Base-by-base conservation (phyloP, 2,113 vertebrate genomes). In the Cheilinus undulatus region DNA sequence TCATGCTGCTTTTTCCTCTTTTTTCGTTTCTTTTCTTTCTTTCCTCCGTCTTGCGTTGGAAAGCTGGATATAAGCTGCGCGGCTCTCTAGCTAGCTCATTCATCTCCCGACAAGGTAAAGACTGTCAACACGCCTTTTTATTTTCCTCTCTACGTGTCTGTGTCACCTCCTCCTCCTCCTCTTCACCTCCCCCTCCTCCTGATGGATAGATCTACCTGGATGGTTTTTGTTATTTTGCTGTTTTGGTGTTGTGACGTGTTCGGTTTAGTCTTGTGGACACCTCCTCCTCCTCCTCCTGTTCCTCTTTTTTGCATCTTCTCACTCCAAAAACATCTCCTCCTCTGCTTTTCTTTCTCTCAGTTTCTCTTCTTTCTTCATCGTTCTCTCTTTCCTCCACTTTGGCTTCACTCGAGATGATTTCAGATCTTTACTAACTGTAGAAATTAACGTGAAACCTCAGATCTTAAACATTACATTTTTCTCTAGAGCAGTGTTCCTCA, bases 91-190 rank as follows among this genome's bases (percentile, higher is more conserved):
- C 93, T 93, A 94, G 92, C 93, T 93, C 93, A 73, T 94, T 94
- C 93, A 94, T 94, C 93, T 93, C 93, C 86, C 93, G 93, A 91
- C 93, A 94, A 94, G 93, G 93, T 94, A 94, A 94, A 90, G 61
- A 82, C 61, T 68, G 50, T 57, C 10, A 57, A 45, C 77, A 81
- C 66, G 54, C 73, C 57, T 76, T 30, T 48, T 40, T 28, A 49
- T 68, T 60, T n/a, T 72, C 28, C 67, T 74, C 53, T 88, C n/a
- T 77, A 15, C 64, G 58, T 86, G 78, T 89, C 57, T 84, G 72
- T 84, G 54, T 36, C 76, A 26, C 53, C 50, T 22, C 28, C 56
- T n/a, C 46, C 34, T 12, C 38, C 50, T 30, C 67, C 63, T 34
- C 48, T 38, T 40, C 43, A n/a, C 23, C 45, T 6, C 11, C 50